A percentile compares a stretch with the other conserved stretches of the same genome.
Conservation (phyloP, 2,888 invertebrate species). For the Drosophila austrosaltans region DNA sequence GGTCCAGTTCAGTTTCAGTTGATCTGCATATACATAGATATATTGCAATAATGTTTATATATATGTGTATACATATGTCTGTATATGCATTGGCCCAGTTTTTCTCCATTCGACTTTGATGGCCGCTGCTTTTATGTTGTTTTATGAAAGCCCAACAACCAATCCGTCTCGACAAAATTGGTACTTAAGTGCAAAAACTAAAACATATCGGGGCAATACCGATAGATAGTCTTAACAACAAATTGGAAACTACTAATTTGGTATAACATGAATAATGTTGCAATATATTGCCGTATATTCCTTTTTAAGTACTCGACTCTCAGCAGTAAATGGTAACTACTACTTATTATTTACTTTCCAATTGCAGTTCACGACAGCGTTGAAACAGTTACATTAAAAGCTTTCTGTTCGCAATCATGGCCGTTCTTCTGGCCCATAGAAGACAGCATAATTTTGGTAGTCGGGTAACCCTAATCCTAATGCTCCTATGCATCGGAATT, state of each 20-base stretch:
- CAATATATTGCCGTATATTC: background rate
- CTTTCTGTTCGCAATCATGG: slow-evolving; percentile 42
- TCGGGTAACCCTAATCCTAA: slow-evolving; percentile 38
- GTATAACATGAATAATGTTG: slow-evolving; percentile 2
- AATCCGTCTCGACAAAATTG: slow-evolving; percentile 7
- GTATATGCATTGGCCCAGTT: slow-evolving; percentile 4
- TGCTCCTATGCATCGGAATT: slow-evolving; percentile 45
- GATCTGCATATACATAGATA: background rate
- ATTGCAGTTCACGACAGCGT: background rate
- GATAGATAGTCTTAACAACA: slow-evolving; percentile 4
- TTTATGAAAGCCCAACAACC: slow-evolving; percentile 9
- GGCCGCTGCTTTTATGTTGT: slow-evolving; percentile 7
- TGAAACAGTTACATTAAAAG: slow-evolving; percentile 11
- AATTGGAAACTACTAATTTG: slow-evolving; percentile 3
- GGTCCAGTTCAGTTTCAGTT: slow-evolving; percentile 9
- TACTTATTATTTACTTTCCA: background rate
- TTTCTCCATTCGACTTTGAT: slow-evolving; percentile 5
- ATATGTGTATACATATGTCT: background rate
- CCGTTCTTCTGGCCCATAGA: slow-evolving; percentile 34
- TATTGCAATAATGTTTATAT: slow-evolving; percentile 1
- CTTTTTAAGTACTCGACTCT: too few relatives aligned
- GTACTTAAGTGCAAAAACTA: slow-evolving; percentile 3
- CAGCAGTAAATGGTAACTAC: too few relatives aligned
- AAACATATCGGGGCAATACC: background rate
- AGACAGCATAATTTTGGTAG: slow-evolving; percentile 34